Evolutionary conservation across 2,888 invertebrate genomes (phyloP).

Genomic region (Scaptomyza parva): DNA sequence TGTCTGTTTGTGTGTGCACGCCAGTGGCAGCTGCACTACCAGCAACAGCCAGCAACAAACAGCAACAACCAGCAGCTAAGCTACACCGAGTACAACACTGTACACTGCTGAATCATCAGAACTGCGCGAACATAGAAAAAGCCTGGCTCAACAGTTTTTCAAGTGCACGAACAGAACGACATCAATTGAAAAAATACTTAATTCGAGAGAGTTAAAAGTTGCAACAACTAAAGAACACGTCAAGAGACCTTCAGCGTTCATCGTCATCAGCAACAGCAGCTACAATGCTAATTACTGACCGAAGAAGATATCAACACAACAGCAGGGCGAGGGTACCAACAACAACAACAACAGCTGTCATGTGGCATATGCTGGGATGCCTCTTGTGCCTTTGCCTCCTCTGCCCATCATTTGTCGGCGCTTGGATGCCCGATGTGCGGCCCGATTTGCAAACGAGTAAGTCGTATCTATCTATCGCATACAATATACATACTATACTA

Average conservation of each 20-base stretch:
- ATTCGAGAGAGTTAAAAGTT: conserved; percentile 23
- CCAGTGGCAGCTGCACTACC: conserved; percentile 32
- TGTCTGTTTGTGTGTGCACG: conserved; percentile 41
- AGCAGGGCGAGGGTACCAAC: conserved; percentile 25
- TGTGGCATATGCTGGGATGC: conserved; percentile 24
- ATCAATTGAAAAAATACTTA: conserved; percentile 67
- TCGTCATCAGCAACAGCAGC: conserved; percentile 48
- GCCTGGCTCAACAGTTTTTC: conserved; percentile 47
- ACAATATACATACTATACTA: too few relatives aligned
- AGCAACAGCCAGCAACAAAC: too few relatives aligned
- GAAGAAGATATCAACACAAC: conserved; percentile 34
- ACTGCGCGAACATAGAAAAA: conserved; percentile 19
- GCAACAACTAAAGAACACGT: conserved; percentile 43
- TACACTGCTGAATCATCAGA: conserved; percentile 36
- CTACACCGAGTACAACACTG: neutral
- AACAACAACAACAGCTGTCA: conserved; percentile 27
- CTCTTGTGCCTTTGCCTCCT: conserved; percentile 16
- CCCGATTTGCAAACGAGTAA: conserved; percentile 83
- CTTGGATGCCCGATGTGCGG: conserved; percentile 83
- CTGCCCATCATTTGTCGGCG: conserved; percentile 31
- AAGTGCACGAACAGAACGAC: conserved; percentile 43
- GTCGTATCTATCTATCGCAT: conserved; percentile 50
- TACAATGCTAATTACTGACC: conserved; percentile 59
- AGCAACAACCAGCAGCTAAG: too few relatives aligned
- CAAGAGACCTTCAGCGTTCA: conserved; percentile 66